Conservation (phyloP, 30 jellyfish, hydroid and myxozoan genomes). For the Hydra vulgaris region DNA sequence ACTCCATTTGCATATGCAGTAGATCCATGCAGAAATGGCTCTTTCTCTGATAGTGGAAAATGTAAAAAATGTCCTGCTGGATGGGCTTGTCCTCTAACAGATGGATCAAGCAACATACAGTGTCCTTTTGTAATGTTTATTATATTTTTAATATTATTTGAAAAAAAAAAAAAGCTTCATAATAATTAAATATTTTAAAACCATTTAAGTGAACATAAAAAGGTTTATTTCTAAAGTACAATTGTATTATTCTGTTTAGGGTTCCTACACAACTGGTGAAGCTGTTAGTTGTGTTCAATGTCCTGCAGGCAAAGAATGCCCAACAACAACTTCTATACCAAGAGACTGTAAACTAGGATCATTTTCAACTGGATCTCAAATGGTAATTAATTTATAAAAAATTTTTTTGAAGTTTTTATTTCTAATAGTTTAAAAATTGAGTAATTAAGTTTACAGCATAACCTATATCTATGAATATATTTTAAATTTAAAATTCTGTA, state of each 20-base stretch:
- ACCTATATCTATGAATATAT: too few relatives aligned
- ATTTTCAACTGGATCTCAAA: slow-evolving; percentile 54
- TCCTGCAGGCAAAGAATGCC: slow-evolving; percentile 92
- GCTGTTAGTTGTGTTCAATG: slow-evolving; percentile 51
- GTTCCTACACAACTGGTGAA: slow-evolving; percentile 70
- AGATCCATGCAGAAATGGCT: slow-evolving; percentile 54
- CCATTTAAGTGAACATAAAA: too few relatives aligned
- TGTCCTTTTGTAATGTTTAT: slow-evolving; percentile 48
- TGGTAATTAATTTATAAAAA: slow-evolving; percentile 21
- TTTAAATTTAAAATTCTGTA: too few relatives aligned
- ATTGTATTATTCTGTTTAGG: too few relatives aligned
- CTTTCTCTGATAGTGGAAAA: slow-evolving; percentile 43
- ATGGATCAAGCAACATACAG: slow-evolving; percentile 65
- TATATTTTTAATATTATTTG: neutral
- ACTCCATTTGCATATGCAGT: slow-evolving; percentile 37
- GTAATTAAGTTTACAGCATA: too few relatives aligned
- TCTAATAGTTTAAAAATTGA: neutral
- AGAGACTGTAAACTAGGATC: slow-evolving; percentile 69
- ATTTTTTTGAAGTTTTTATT: neutral
- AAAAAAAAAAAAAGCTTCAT: too few relatives aligned
- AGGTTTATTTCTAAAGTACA: too few relatives aligned
- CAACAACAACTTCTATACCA: slow-evolving; percentile 53
- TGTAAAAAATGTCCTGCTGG: slow-evolving; percentile 78
- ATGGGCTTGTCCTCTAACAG: slow-evolving; percentile 62
- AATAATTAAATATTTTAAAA: neutral